phyloP scores from a whole-genome alignment of 2,113 vertebrate species.

The Sminthopsis crassicaudata region DNA sequence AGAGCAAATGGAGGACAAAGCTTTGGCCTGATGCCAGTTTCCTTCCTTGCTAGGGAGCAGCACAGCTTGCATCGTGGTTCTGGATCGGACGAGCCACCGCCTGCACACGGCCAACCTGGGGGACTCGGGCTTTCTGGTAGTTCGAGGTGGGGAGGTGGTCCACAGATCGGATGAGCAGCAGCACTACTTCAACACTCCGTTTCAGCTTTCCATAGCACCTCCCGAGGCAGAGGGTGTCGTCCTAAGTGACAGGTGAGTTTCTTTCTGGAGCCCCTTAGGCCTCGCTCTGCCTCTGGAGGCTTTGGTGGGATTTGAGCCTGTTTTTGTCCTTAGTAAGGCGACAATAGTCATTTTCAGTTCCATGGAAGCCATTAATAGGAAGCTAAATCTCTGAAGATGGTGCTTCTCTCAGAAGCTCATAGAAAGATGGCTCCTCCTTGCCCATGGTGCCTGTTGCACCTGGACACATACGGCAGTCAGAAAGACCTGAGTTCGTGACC shows the following conservation, averaged over 20 bases:
- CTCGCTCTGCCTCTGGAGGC: neutral
- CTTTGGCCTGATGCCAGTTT: constrained; percentile 32
- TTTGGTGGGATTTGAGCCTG: neutral
- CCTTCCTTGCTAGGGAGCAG: constrained; percentile 90
- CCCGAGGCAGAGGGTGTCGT: constrained; percentile 95
- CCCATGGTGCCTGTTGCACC: neutral
- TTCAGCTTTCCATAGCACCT: constrained; percentile 97
- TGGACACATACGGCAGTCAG: neutral
- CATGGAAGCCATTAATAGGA: neutral
- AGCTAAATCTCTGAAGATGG: neutral
- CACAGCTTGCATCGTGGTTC: constrained; percentile 94
- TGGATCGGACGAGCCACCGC: constrained; percentile 94
- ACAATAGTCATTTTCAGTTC: neutral
- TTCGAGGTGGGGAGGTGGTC: constrained; percentile 96
- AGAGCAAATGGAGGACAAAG: constrained; percentile 18
- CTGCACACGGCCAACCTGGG: constrained; percentile 97
- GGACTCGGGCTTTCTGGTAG: constrained; percentile 97
- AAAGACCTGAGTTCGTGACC: neutral
- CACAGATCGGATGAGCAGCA: constrained; percentile 98
- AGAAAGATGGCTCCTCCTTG: neutral
- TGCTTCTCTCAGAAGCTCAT: neutral
- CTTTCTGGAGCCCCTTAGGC: no score
- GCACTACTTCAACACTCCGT: constrained; percentile 96
- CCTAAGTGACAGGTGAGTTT: constrained; percentile 88
- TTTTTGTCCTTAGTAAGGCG: neutral